Percentiles rank a stretch among this genome's conserved stretches.
Conservation (phyloP, 92 coral and sea anemone species). For the Plumapathes pennacea region DNA sequence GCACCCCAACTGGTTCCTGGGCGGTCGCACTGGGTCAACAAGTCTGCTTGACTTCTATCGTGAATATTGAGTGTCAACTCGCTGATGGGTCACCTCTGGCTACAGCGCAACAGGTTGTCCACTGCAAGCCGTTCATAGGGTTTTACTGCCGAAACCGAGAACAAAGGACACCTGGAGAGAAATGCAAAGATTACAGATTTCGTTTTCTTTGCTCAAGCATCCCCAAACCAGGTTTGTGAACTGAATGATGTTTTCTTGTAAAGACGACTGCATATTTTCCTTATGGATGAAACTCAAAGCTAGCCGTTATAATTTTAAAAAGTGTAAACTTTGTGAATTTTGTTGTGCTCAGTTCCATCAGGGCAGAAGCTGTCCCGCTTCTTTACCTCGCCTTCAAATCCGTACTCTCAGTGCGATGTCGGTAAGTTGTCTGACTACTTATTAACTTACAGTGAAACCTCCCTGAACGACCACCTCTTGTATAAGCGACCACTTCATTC, state of each 20-base stretch:
- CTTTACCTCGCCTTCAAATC: neutral
- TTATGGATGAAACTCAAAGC: neutral
- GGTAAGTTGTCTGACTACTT: too few species aligned
- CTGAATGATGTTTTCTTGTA: neutral
- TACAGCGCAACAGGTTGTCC: constrained; percentile 61
- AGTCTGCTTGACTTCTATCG: constrained; percentile 62
- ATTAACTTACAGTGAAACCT: too few species aligned
- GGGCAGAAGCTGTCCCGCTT: neutral
- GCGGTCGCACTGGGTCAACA: constrained; percentile 62
- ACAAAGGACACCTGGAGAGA: constrained; percentile 37
- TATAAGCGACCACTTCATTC: too few species aligned
- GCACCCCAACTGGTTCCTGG: constrained; percentile 89
- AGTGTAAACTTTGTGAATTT: too few species aligned
- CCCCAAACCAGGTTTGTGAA: constrained; percentile 56
- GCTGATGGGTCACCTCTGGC: constrained; percentile 66
- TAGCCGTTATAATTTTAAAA: too few species aligned
- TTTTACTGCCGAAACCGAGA: constrained; percentile 89
- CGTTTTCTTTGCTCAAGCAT: constrained; percentile 75
- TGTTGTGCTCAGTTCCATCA: neutral
- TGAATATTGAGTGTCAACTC: constrained; percentile 73
- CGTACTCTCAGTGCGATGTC: constrained; percentile 24
- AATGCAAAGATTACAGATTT: constrained; percentile 85
- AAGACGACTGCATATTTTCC: neutral
- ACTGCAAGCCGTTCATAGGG: constrained; percentile 80
- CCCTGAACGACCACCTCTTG: too few species aligned